A percentile compares a stretch with the other conserved stretches of the same genome.
Evolutionary conservation across 2,113 vertebrate genomes (phyloP).

Genomic region (Channa argus): DNA sequence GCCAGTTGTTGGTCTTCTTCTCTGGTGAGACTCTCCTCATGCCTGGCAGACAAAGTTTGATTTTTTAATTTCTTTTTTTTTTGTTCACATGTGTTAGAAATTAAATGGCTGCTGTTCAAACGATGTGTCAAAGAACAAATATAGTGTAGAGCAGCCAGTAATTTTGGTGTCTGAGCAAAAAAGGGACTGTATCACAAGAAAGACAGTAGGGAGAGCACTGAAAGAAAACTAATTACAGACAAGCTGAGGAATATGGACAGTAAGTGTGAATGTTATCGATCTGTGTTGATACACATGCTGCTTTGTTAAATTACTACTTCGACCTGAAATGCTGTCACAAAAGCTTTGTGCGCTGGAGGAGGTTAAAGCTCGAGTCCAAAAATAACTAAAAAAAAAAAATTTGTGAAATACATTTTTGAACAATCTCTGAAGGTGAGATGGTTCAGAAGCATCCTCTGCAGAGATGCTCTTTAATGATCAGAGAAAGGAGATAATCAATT

Average conservation of each 20-base stretch:
- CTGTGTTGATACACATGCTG: constrained; percentile 7
- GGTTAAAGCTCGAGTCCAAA: not conserved
- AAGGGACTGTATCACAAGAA: constrained; percentile 15
- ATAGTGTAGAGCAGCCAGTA: not conserved
- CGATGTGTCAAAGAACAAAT: constrained; percentile 17
- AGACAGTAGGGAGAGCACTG: not conserved
- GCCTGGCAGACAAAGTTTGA: not conserved
- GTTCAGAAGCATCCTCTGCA: constrained; percentile 4
- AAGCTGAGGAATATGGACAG: constrained; percentile 5
- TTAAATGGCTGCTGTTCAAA: not conserved
- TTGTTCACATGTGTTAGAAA: not conserved
- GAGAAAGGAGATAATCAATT: constrained; percentile 28
- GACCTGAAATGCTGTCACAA: constrained; percentile 8
- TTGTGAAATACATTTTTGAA: not conserved
- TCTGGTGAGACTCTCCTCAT: too few relatives aligned
- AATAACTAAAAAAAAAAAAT: not conserved
- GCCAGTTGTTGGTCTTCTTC: too few relatives aligned
- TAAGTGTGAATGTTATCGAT: constrained; percentile 14
- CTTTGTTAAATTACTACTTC: constrained; percentile 24
- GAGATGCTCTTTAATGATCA: constrained; percentile 22
- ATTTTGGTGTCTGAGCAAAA: constrained; percentile 22
- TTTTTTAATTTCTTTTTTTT: not conserved
- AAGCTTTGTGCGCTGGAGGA: not conserved
- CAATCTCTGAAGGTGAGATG: not conserved
- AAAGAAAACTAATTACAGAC: constrained; percentile 16